A percentile compares a stretch with the other conserved stretches of the same genome.
These are phyloP conservation scores for Drosophila vallismaia DNA, from an alignment of 2,888 invertebrate species.

Conservation along the genomic window DNA sequence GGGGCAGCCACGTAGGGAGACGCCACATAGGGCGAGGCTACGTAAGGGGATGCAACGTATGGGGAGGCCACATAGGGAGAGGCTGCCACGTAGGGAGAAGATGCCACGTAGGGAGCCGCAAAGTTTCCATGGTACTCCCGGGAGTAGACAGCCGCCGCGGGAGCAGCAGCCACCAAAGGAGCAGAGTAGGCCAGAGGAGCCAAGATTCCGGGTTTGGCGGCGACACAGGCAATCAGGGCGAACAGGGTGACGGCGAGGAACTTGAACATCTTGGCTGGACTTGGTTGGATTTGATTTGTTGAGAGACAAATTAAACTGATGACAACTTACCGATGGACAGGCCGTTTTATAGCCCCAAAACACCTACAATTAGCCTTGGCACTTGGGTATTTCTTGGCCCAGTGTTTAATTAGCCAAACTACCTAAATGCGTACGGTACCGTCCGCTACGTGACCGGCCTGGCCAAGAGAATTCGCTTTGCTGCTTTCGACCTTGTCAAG, in stretches of 20 bases:
- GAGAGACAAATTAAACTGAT: slow-evolving; percentile 56
- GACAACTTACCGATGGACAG: slow-evolving; percentile 17
- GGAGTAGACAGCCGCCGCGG: slow-evolving; percentile 85
- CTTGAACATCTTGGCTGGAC: slow-evolving; percentile 66
- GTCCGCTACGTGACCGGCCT: slow-evolving; percentile 45
- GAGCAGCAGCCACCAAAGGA: slow-evolving; percentile 82
- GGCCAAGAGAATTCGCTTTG: slow-evolving; percentile 22
- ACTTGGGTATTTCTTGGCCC: slow-evolving; percentile 17
- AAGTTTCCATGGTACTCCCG: slow-evolving; percentile 85
- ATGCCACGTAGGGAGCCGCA: slow-evolving; percentile 79
- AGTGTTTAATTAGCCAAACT: slow-evolving; percentile 44
- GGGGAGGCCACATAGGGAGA: slow-evolving; percentile 75
- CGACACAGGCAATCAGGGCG: slow-evolving; percentile 74
- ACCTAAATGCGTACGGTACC: slow-evolving; percentile 4
- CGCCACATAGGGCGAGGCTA: slow-evolving; percentile 54
- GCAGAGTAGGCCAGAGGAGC: slow-evolving; percentile 82
- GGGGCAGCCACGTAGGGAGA: slow-evolving; percentile 59
- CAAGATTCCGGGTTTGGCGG: slow-evolving; percentile 80
- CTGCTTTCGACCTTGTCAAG: slow-evolving; percentile 55
- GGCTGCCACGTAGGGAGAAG: slow-evolving; percentile 66
- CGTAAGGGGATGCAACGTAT: slow-evolving; percentile 62
- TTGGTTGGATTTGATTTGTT: slow-evolving; percentile 21
- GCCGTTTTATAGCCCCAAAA: slow-evolving; percentile 19
- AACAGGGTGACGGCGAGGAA: slow-evolving; percentile 74
- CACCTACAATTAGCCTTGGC: slow-evolving; percentile 28